Evolutionary conservation across 2,113 vertebrate genomes (phyloP).

Genomic region (Chloropsis hardwickii): DNA sequence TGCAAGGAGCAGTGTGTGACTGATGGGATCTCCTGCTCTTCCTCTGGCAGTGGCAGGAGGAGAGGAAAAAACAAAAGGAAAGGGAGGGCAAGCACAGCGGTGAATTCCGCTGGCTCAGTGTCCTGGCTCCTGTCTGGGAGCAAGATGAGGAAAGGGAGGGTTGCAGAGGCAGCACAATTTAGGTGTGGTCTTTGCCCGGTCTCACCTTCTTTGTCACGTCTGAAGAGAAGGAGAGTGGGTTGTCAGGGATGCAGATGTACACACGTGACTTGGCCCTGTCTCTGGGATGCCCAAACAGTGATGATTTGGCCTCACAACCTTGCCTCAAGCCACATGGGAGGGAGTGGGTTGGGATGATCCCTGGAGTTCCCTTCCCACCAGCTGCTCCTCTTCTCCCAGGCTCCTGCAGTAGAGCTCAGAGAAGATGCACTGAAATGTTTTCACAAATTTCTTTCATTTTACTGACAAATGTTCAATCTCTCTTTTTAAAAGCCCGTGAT

Average conservation of each 20-base stretch:
- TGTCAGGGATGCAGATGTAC: background rate
- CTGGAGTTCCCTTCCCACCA: background rate
- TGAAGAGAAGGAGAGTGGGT: background rate
- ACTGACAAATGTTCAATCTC: background rate
- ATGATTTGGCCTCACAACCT: background rate
- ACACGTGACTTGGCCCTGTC: background rate
- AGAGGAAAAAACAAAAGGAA: slow-evolving; percentile 70
- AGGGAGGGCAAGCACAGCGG: background rate
- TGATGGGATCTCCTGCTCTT: slow-evolving; percentile 29
- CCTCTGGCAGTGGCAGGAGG: slow-evolving; percentile 20
- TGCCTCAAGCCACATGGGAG: accelerated
- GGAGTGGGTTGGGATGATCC: background rate
- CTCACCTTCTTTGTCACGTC: background rate
- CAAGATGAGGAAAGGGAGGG: slow-evolving; percentile 27
- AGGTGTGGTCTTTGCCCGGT: background rate
- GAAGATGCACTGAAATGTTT: background rate
- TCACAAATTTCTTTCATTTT: background rate
- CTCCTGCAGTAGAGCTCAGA: background rate
- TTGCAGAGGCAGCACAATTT: slow-evolving; percentile 26
- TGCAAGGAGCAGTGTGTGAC: background rate
- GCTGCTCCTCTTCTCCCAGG: background rate
- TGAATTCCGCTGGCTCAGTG: slow-evolving; percentile 10
- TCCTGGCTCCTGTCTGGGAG: background rate
- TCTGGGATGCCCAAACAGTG: background rate
- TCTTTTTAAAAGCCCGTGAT: background rate